These are phyloP conservation scores for Triplophysa siluroides DNA, from an alignment of 2,113 vertebrate species.

Conservation along the genomic window DNA sequence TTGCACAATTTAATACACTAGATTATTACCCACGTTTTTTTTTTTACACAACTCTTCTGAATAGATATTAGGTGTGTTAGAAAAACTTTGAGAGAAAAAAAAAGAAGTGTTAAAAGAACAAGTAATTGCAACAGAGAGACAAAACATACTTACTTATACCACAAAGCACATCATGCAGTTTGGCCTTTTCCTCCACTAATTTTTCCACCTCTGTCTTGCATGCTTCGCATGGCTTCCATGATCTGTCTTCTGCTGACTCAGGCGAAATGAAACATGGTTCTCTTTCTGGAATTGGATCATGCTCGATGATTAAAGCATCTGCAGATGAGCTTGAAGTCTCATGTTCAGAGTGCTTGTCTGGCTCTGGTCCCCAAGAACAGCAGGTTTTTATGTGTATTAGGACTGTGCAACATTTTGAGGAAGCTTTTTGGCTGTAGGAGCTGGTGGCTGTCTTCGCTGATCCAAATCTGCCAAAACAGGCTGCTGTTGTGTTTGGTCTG, in stretches of 20 bases:
- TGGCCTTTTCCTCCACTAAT: slow-evolving; percentile 8
- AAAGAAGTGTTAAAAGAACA: background rate
- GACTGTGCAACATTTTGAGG: slow-evolving; percentile 7
- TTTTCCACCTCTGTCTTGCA: slow-evolving; percentile 12
- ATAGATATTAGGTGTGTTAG: slow-evolving; percentile 7
- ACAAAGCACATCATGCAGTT: slow-evolving; percentile 1
- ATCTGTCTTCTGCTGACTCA: slow-evolving; percentile 13
- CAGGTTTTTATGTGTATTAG: slow-evolving; percentile 9
- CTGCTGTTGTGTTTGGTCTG: slow-evolving; percentile 10
- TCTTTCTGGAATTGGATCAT: background rate
- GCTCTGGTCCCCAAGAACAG: slow-evolving; percentile 10
- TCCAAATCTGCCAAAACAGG: slow-evolving; percentile 13
- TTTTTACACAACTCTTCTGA: slow-evolving; percentile 10
- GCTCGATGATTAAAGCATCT: background rate
- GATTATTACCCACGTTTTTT: background rate
- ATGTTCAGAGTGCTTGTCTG: slow-evolving; percentile 10
- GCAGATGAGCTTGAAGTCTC: background rate
- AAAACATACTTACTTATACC: slow-evolving; percentile 18
- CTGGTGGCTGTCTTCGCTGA: slow-evolving; percentile 8
- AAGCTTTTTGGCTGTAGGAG: slow-evolving; percentile 13
- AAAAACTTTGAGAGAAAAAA: background rate
- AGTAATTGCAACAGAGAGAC: slow-evolving; percentile 17
- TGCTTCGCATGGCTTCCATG: slow-evolving; percentile 11
- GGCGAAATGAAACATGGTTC: slow-evolving; percentile 8
- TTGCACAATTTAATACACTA: background rate